A percentile compares a stretch with the other conserved stretches of the same genome.
Conservation (phyloP, 2,888 invertebrate genomes). For the Mythimna vitellina region DNA sequence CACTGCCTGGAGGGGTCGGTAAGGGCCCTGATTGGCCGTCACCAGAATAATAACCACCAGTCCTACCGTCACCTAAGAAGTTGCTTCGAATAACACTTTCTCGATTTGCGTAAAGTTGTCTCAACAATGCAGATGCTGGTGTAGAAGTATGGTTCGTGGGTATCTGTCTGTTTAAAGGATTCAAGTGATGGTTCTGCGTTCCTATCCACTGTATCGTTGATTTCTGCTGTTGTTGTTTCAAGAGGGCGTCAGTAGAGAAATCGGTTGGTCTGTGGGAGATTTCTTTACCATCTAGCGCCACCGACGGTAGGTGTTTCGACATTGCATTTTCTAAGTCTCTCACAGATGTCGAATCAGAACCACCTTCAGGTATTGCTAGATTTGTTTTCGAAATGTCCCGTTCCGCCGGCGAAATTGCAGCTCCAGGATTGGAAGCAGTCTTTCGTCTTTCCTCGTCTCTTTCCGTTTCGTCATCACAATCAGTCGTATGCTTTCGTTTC, state of each 20-base stretch:
- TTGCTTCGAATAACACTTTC: conserved; percentile 99
- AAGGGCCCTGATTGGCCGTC: conserved; percentile 93
- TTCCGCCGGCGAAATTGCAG: conserved; percentile 84
- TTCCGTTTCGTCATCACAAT: conserved; percentile 84
- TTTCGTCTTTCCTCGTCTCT: conserved; percentile 87
- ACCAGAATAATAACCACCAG: conserved; percentile 88
- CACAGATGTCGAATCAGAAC: conserved; percentile 92
- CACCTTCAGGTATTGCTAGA: conserved; percentile 82
- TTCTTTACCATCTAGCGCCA: conserved; percentile 88
- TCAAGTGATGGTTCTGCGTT: conserved; percentile 93
- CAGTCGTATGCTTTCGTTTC: conserved; percentile 87
- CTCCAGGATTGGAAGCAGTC: conserved; percentile 84
- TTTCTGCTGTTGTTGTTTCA: conserved; percentile 95
- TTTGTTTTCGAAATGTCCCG: conserved; percentile 84
- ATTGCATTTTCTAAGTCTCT: conserved; percentile 98
- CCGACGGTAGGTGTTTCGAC: conserved; percentile 96
- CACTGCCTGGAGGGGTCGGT: conserved; percentile 97
- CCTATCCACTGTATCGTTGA: conserved; percentile 98
- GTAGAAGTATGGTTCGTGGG: conserved; percentile 91
- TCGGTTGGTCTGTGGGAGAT: conserved; percentile 94
- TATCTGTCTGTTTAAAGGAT: conserved; percentile 91
- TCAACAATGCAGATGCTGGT: conserved; percentile 96
- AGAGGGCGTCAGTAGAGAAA: conserved; percentile 95
- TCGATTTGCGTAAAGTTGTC: conserved; percentile 97
- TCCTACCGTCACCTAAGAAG: conserved; percentile 89